Evolutionary conservation across 35 echinoderm and acorn worm genomes (phyloP), one percentile per base, ranked within the genome.

Genomic region (Stichopus chloronotus): DNA sequence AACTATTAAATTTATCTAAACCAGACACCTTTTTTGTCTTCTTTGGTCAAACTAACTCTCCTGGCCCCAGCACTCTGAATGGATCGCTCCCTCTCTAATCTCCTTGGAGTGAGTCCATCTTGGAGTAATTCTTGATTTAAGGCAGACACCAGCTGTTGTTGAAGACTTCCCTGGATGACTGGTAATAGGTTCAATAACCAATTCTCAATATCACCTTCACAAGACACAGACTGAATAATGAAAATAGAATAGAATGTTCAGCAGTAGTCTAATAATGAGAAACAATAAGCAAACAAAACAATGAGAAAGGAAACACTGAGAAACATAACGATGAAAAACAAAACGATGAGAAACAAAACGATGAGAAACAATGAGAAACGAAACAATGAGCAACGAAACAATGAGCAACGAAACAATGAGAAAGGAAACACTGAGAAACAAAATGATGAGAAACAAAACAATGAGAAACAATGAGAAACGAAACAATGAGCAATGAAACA

Each of bases 1-100:
- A 43, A 1, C 30, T 43, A 43, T 43, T 43, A 43, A 43, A 43
- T 43, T 43, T 43, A 43, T 43, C 30, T 43, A 65, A 65, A 9
- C 19, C 0, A 65, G 17, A 74, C 21, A 85, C 82, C 82, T 85
- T 85, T 85, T 55, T 23, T 25, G 22, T 99, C 95, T 0, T 99
- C 97, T 65, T 93, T 99, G 14, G 63, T 43, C 0, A 99, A 12
- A 23, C 83, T 95, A 0, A 99, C 97, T 74, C 90, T 87, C 86
- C 97, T 95, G 58, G 97, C 97, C 76, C 97, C 97, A 16, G 97
- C 97, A 92, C 97, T 99, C 63, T 99, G 97, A 7, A 99, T 99
- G 52, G 69, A 57, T 25, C 90, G 54, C 63, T 98, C 97, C 55
- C 97, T 92, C 14, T 91, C 86, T 54, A 58, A 13, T 59, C 72